Evolutionary conservation across 2,113 vertebrate genomes (phyloP).

Genomic region (Spea bombifrons): DNA sequence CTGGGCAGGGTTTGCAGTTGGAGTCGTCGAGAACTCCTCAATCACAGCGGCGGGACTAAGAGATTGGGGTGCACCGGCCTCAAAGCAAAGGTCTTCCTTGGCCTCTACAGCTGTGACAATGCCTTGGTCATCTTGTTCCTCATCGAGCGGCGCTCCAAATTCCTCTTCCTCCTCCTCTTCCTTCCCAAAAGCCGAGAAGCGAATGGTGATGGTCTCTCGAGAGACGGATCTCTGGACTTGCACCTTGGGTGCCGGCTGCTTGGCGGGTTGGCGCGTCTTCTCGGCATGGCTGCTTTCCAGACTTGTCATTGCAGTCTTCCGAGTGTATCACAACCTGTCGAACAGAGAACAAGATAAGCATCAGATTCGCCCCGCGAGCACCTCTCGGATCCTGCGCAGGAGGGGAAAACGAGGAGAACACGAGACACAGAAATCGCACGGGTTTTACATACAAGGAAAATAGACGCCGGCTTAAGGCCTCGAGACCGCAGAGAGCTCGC

Average conservation of each 20-base stretch:
- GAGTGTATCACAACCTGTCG: conserved; percentile 73
- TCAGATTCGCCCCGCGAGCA: neutral
- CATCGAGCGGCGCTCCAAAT: conserved; percentile 66
- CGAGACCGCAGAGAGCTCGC: neutral
- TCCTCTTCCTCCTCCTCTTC: conserved; percentile 94
- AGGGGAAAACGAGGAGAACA: neutral
- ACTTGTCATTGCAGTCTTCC: conserved; percentile 89
- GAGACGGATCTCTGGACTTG: conserved; percentile 94
- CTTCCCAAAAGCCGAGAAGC: conserved; percentile 93
- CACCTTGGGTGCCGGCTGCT: conserved; percentile 82
- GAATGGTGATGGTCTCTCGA: conserved; percentile 95
- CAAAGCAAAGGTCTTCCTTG: conserved; percentile 82
- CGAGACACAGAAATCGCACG: too few relatives aligned
- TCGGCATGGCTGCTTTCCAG: conserved; percentile 84
- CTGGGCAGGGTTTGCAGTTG: conserved; percentile 56
- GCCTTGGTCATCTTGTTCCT: conserved; percentile 58
- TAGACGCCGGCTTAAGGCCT: neutral
- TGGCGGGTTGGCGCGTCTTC: conserved; percentile 72
- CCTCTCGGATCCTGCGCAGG: neutral
- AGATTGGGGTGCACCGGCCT: conserved; percentile 60
- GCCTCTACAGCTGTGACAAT: conserved; percentile 84
- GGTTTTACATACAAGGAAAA: neutral
- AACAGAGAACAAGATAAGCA: neutral
- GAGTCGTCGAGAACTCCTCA: conserved; percentile 54
- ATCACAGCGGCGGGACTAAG: conserved; percentile 59